These are phyloP conservation scores for Ligdia adustata DNA, from an alignment of 2,888 invertebrate genomes.

Conservation along the genomic window DNA sequence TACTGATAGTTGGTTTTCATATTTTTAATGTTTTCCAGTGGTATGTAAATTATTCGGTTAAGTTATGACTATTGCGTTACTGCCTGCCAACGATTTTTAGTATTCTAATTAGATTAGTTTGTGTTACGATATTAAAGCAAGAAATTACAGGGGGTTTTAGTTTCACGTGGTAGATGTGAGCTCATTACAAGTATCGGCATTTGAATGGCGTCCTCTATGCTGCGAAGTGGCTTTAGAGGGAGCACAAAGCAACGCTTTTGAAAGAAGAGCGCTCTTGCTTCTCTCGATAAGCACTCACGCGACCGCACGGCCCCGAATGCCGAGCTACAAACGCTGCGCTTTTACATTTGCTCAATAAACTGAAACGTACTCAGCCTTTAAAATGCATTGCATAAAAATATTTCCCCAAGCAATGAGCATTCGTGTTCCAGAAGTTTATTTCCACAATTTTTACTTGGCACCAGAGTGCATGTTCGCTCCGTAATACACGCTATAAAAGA, in stretches of 20 bases:
- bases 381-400: constrained; percentile 31
- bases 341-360: constrained; percentile 59
- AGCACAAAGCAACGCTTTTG: constrained; percentile 73
- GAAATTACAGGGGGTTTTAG: no score
- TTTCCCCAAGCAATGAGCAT: constrained; percentile 13
- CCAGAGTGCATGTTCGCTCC: not conserved
- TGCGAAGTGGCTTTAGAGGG: constrained; percentile 65
- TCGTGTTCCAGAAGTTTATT: constrained; percentile 11
- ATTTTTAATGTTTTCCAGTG: no score
- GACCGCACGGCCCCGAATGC: constrained; percentile 30
- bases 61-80: no score
- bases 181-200: constrained; percentile 6
- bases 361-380: constrained; percentile 40
- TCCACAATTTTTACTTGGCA: constrained; percentile 20
- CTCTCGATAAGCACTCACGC: constrained; percentile 69
- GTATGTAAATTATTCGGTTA: no score
- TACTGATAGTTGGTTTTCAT: no score
- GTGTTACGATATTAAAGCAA: no score
- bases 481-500: constrained; percentile 7
- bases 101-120: no score
- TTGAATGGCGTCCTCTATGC: constrained; percentile 47
- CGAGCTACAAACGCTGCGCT: constrained; percentile 36
- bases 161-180: not conserved
- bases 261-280: constrained; percentile 67
- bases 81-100: no score